Evolutionary conservation across 2,888 invertebrate species (phyloP).

Genomic region (Ctena decussata): DNA sequence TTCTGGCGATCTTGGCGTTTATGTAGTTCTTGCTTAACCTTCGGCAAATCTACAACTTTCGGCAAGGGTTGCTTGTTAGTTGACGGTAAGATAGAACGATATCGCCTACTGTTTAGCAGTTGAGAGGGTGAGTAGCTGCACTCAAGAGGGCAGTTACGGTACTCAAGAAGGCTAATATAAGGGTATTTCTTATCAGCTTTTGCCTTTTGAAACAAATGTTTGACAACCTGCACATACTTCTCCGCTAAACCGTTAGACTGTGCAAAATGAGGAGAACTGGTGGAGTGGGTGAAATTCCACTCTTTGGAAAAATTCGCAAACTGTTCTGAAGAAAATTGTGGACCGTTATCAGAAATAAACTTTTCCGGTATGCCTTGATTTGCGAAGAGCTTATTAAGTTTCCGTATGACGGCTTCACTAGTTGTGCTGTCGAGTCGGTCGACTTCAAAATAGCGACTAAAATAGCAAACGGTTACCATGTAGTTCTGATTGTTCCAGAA

Average conservation of each 20-base stretch:
- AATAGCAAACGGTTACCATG: constrained; percentile 53
- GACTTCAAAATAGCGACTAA: constrained; percentile 65
- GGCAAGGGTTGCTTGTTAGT: neutral
- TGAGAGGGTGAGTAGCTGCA: constrained; percentile 54
- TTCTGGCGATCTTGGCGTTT: constrained; percentile 17
- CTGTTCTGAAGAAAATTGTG: constrained; percentile 42
- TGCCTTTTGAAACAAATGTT: constrained; percentile 45
- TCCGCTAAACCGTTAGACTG: constrained; percentile 51
- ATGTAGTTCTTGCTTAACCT: neutral
- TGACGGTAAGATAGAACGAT: constrained; percentile 32
- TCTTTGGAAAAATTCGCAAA: constrained; percentile 45
- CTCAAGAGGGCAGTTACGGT: constrained; percentile 59
- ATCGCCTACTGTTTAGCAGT: constrained; percentile 39
- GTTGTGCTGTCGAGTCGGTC: constrained; percentile 31
- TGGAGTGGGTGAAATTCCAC: constrained; percentile 49
- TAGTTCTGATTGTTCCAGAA: constrained; percentile 22
- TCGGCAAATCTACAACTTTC: neutral
- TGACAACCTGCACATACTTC: constrained; percentile 15
- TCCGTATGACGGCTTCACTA: constrained; percentile 42
- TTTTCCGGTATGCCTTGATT: constrained; percentile 54
- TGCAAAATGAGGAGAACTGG: constrained; percentile 43
- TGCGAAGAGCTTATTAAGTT: constrained; percentile 63
- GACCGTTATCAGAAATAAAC: constrained; percentile 52
- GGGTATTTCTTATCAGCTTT: constrained; percentile 32
- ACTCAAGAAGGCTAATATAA: constrained; percentile 56